These are phyloP conservation scores for Pseudochirops corinnae DNA, from an alignment of 2,797 vertebrate genomes.

Conservation along the genomic window DNA sequence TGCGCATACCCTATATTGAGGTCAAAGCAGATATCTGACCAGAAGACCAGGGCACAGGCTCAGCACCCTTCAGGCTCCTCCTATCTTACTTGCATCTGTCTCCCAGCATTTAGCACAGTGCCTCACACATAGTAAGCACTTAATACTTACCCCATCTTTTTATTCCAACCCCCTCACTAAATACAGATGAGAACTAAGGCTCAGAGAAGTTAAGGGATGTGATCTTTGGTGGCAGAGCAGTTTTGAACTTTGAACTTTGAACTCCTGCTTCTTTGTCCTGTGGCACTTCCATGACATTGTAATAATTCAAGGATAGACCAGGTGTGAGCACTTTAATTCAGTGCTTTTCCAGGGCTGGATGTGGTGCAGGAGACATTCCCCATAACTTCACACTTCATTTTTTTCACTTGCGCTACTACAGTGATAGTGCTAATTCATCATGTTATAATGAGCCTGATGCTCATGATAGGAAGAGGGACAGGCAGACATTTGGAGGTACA, in stretches of 20 bases:
- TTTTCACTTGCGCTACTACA: not conserved
- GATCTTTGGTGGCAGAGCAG: not conserved
- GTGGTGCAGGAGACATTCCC: not conserved
- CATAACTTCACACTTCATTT: not conserved
- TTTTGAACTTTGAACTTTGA: not conserved
- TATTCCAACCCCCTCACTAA: not conserved
- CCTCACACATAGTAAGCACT: not conserved
- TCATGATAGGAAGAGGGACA: conserved; percentile 32
- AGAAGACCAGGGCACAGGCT: not conserved
- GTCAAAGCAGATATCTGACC: not conserved
- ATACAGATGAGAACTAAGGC: not conserved
- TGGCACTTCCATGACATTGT: not conserved
- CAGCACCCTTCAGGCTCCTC: not conserved
- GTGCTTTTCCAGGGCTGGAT: not conserved
- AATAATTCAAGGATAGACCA: not conserved
- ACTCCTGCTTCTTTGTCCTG: not conserved
- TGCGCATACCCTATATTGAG: not conserved
- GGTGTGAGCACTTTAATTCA: not conserved
- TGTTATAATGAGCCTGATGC: conserved; percentile 9
- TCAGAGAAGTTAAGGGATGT: not conserved
- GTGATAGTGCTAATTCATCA: conserved; percentile 2
- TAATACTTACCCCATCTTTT: not conserved
- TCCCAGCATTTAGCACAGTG: not conserved
- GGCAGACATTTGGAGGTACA: conserved; percentile 4
- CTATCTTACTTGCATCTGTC: not conserved